phyloP scores from a whole-genome alignment of 2,113 vertebrate genomes.

The Noturus placidus region DNA sequence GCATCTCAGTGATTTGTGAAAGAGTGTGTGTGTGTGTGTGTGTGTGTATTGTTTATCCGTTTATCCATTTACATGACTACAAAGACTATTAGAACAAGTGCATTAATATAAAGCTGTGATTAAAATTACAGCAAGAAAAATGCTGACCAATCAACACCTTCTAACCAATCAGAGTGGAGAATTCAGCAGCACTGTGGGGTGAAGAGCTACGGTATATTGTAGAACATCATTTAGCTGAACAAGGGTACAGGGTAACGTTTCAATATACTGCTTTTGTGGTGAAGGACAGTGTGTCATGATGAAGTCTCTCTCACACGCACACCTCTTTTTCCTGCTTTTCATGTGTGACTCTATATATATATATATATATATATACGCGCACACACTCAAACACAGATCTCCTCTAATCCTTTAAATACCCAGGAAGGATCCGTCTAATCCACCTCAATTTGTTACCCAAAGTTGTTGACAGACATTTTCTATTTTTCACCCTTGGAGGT shows the following conservation, averaged over 20 bases:
- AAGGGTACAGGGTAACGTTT: not conserved
- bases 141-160: not conserved
- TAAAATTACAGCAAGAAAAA: not conserved
- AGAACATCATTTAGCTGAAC: not conserved
- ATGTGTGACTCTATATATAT: no score
- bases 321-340: slow-evolving; percentile 17
- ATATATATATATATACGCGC: not conserved
- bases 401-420: slow-evolving; percentile 20
- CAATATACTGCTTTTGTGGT: not conserved
- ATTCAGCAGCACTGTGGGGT: not conserved
- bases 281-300: not conserved
- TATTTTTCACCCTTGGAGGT: not conserved
- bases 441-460: slow-evolving; percentile 1
- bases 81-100: no score
- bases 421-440: not conserved
- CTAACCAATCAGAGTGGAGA: not conserved
- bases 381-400: not conserved
- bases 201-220: not conserved
- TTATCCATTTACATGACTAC: no score
- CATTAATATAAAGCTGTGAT: no score
- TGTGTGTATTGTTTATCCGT: no score
- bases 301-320: not conserved
- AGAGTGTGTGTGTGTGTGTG: no score
- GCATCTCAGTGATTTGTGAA: not conserved
- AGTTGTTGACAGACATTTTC: not conserved